Conservation (phyloP, 2,888 invertebrate genomes). For the Cephus nigrinus region DNA sequence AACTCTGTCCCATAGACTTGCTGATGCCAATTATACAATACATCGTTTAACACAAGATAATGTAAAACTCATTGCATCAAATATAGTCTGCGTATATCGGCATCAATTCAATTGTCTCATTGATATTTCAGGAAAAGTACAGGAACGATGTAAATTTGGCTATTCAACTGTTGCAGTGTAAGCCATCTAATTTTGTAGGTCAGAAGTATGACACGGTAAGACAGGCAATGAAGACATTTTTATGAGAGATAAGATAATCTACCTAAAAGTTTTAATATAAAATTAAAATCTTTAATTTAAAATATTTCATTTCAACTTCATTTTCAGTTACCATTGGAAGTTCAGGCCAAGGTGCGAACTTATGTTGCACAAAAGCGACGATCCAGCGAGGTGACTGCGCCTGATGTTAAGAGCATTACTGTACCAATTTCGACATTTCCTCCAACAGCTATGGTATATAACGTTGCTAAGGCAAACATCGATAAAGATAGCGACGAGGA, state of each 20-base stretch:
- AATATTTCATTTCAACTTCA: neutral
- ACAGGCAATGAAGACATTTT: slow-evolving; percentile 39
- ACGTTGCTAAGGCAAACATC: slow-evolving; percentile 56
- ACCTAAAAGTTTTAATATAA: neutral
- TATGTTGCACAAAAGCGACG: slow-evolving; percentile 76
- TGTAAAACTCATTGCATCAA: slow-evolving; percentile 68
- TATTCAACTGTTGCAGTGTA: slow-evolving; percentile 93
- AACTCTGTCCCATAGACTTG: slow-evolving; percentile 83
- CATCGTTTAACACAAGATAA: slow-evolving; percentile 88
- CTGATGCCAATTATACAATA: slow-evolving; percentile 86
- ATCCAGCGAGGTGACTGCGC: slow-evolving; percentile 66
- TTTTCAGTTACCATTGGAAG: slow-evolving; percentile 87
- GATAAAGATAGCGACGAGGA: slow-evolving; percentile 64
- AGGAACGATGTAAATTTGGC: slow-evolving; percentile 94
- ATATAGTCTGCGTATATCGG: neutral
- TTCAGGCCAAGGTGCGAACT: slow-evolving; percentile 88
- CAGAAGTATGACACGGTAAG: slow-evolving; percentile 91
- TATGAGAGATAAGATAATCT: no score
- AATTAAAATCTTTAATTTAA: neutral
- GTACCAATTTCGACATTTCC: slow-evolving; percentile 85
- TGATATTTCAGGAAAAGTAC: slow-evolving; percentile 84
- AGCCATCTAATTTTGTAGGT: slow-evolving; percentile 93
- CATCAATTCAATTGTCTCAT: slow-evolving; percentile 22
- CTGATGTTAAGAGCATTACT: slow-evolving; percentile 74
- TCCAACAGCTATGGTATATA: slow-evolving; percentile 85